Evolutionary conservation across 2,797 vertebrate species (phyloP).

Genomic region (Spizella passerina): DNA sequence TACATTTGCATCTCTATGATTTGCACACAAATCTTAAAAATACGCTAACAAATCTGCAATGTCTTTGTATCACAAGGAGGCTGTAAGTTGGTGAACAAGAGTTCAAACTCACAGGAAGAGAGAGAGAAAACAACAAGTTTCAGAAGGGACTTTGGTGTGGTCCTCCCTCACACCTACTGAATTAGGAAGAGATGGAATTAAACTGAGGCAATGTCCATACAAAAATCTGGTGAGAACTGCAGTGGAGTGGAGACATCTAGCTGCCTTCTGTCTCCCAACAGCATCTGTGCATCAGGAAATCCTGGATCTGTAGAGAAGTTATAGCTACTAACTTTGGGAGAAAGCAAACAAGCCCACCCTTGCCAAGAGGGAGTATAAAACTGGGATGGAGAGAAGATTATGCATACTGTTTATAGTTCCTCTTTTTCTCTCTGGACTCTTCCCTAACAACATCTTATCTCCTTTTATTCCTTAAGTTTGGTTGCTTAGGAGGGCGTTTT

Average conservation of each 20-base stretch:
- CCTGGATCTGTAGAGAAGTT: not conserved
- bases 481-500: not conserved
- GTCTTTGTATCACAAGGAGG: not conserved
- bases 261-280: conserved; percentile 40
- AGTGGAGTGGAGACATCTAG: conserved; percentile 66
- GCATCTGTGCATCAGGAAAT: not conserved
- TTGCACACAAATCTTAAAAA: not conserved
- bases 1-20: not conserved
- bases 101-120: not conserved
- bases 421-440: not conserved
- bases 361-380: not conserved
- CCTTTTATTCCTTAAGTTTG: not conserved
- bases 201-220: not conserved
- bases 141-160: not conserved
- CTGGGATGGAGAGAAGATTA: not conserved
- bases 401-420: not conserved
- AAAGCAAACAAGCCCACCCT: not conserved
- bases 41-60: not conserved
- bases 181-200: not conserved
- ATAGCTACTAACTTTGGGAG: not conserved
- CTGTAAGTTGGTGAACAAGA: not conserved
- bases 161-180: not conserved
- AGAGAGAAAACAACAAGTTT: not conserved
- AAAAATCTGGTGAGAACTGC: not conserved
- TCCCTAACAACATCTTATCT: not conserved